Evolutionary conservation across 2,797 vertebrate genomes (phyloP), one percentile per base, ranked within the genome.

Genomic region (Eutrigla gurnardus): DNA sequence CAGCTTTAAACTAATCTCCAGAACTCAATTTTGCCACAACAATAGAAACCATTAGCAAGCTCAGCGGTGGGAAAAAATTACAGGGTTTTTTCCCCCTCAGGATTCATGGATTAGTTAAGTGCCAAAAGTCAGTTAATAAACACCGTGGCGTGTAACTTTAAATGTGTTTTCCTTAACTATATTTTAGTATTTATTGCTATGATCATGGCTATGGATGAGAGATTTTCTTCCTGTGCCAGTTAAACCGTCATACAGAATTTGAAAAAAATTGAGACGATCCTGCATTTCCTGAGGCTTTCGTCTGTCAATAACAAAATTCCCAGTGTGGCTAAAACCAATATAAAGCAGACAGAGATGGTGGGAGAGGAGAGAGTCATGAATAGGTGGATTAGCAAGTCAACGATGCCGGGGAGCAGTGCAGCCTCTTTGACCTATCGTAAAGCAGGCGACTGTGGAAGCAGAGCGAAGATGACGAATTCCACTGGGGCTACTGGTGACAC

Each of bases 41-140:
- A 89, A 85, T 81, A 78, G 75, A 87, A 86, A 82, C 69, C 59
- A 86, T 82, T 91, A 84, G 75, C 73, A 63, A 65, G 43, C 61
- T 72, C 67, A 80, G 55, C 58, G 70, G 53, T 83, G 76, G 70
- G 65, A 66, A 84, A 83, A 71, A 43, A 75, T 61, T 58, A 77
- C 65, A 76, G 39, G 47, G 45, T n/a, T 49, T 46, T 43, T 46
- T 3, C 25, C 40, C 46, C 62, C 54, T 46, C 65, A 40, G 49
- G 68, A 50, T 72, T 70, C 32, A 58, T 50, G 54, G 60, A 78
- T 82, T 58, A 65, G 37, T 77, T 46, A 36, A 5, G 25, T 6
- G 18, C 37, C 39, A 37, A 25, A 80, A 33, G 53, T 78, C 25
- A 62, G 17, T 74, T 81, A 59, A 5, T 58, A 37, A 59, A 49